Evolutionary conservation across 2,888 invertebrate species (phyloP).

Genomic region (Drosophila melanosoma): DNA sequence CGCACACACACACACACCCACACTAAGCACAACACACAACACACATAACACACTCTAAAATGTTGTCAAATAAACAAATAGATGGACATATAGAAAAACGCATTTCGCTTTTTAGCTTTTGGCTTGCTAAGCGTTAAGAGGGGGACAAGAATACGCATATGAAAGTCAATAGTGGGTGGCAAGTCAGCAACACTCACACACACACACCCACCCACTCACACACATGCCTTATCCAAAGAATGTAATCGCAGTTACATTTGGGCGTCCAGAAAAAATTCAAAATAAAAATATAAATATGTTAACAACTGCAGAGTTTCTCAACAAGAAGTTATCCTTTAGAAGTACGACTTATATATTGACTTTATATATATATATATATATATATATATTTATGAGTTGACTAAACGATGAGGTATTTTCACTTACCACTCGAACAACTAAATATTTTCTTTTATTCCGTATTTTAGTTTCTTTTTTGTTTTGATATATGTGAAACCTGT

Average conservation of each 20-base stretch:
- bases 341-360: background rate
- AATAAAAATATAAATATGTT: background rate
- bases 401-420: background rate
- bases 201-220: constrained; percentile 22
- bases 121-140: constrained; percentile 33
- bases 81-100: constrained; percentile 57
- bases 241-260: constrained; percentile 73
- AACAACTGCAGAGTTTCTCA: background rate
- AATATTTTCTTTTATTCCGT: too few relatives aligned
- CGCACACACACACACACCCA: constrained; percentile 22
- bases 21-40: background rate
- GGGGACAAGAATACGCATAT: constrained; percentile 48
- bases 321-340: constrained; percentile 16
- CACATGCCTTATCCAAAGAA: constrained; percentile 57
- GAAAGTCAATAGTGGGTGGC: constrained; percentile 69
- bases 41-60: constrained; percentile 46
- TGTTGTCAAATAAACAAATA: constrained; percentile 75
- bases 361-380: background rate
- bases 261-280: constrained; percentile 67
- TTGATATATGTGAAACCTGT: too few relatives aligned
- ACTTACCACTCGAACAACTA: background rate
- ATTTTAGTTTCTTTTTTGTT: too few relatives aligned
- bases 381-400: too few relatives aligned
- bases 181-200: constrained; percentile 11
- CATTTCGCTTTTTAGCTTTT: constrained; percentile 56